Conservation (phyloP, 2,888 invertebrate species). For the Mythimna impura region DNA sequence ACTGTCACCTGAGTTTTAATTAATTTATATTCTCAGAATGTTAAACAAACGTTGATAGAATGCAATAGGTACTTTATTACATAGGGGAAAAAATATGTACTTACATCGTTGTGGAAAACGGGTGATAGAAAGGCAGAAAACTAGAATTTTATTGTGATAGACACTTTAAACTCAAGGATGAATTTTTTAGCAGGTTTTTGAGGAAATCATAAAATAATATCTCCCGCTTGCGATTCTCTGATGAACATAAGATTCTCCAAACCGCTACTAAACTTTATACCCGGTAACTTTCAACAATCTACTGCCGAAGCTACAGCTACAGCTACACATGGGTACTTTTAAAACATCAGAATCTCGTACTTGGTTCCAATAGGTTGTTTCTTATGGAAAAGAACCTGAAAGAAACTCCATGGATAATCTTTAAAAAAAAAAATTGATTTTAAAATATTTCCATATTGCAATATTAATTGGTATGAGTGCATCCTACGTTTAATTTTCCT, state of each 20-base stretch:
- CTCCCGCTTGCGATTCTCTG: background rate
- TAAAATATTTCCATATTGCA: too few species aligned
- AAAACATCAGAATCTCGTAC: too few species aligned
- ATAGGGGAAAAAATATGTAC: background rate
- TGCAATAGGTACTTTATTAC: background rate
- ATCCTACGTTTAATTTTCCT: background rate
- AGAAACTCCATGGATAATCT: too few species aligned
- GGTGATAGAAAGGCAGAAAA: background rate
- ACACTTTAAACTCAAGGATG: too few species aligned
- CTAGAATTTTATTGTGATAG: too few species aligned
- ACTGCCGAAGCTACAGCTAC: background rate
- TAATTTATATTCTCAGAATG: background rate
- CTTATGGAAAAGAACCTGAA: too few species aligned
- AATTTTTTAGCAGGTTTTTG: too few species aligned
- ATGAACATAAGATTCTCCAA: background rate
- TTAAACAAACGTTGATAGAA: background rate
- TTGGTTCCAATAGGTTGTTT: too few species aligned
- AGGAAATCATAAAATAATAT: too few species aligned
- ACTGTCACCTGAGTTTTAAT: conserved; percentile 12
- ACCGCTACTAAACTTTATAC: background rate
- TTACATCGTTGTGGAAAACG: background rate
- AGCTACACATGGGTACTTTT: too few species aligned
- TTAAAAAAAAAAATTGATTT: too few species aligned
- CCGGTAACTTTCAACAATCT: background rate
- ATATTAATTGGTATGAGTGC: background rate